A percentile compares a stretch with the other conserved stretches of the same genome.
phyloP scores from a whole-genome alignment of 2,888 invertebrate genomes.

The Onchidella celtica region DNA sequence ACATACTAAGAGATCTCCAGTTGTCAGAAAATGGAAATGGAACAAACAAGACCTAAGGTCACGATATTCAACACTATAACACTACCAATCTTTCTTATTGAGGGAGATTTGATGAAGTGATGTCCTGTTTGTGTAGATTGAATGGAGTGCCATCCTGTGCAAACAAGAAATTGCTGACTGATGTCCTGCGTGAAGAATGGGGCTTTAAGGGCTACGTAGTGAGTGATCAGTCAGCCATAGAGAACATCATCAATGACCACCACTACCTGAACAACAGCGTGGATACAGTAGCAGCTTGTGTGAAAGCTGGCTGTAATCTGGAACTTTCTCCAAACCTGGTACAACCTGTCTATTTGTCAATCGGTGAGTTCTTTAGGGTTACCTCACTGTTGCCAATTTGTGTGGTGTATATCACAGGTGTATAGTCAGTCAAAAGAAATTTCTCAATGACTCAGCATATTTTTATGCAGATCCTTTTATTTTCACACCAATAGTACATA shows the following conservation, averaged over 20 bases:
- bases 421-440: no score
- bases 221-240: constrained; percentile 76
- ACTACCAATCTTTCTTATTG: no score
- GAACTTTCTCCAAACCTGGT: constrained; percentile 60
- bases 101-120: no score
- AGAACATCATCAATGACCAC: constrained; percentile 70
- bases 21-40: no score
- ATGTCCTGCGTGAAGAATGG: constrained; percentile 73
- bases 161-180: constrained; percentile 71
- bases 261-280: constrained; percentile 68
- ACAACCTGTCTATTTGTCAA: constrained; percentile 44
- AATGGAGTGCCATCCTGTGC: constrained; percentile 78
- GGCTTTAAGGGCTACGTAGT: constrained; percentile 76
- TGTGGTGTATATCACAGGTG: no score
- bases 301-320: constrained; percentile 71
- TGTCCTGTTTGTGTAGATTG: neutral
- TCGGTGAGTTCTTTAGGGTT: constrained; percentile 49
- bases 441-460: no score
- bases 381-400: no score
- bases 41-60: no score
- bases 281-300: constrained; percentile 67
- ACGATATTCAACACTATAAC: no score
- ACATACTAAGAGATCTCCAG: no score
- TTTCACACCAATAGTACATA: no score
- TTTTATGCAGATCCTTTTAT: no score